Conservation (phyloP, 64 coral and sea anemone species). For the Porites lutea region DNA sequence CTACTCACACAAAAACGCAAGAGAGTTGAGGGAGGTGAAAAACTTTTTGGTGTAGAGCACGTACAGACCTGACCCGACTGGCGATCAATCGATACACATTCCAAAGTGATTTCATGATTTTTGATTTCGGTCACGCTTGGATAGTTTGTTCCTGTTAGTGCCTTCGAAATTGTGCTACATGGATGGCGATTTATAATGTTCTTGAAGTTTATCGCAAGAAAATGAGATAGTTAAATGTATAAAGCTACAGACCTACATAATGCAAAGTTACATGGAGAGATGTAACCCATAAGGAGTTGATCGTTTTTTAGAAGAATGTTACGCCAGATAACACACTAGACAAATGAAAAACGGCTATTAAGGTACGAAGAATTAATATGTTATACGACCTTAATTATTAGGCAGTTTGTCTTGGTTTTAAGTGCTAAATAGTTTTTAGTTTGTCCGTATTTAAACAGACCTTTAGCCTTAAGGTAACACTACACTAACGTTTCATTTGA, state of each 20-base stretch:
- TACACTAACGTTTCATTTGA: no score
- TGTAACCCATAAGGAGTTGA: no score
- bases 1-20: no score
- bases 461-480: no score
- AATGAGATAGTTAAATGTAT: neutral
- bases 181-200: neutral
- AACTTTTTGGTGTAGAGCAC: no score
- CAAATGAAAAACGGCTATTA: neutral
- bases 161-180: neutral
- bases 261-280: no score
- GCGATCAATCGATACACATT: conserved; percentile 8
- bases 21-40: no score
- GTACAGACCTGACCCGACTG: neutral
- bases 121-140: neutral
- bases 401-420: neutral
- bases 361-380: neutral
- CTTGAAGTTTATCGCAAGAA: neutral
- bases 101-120: conserved; percentile 50
- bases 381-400: neutral
- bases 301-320: neutral
- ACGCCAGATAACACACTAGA: neutral
- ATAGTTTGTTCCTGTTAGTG: conserved; percentile 1
- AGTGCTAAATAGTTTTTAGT: no score
- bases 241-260: neutral
- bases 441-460: no score